These are phyloP conservation scores for Mallotus villosus DNA, from an alignment of 2,797 vertebrate genomes.

Conservation along the genomic window DNA sequence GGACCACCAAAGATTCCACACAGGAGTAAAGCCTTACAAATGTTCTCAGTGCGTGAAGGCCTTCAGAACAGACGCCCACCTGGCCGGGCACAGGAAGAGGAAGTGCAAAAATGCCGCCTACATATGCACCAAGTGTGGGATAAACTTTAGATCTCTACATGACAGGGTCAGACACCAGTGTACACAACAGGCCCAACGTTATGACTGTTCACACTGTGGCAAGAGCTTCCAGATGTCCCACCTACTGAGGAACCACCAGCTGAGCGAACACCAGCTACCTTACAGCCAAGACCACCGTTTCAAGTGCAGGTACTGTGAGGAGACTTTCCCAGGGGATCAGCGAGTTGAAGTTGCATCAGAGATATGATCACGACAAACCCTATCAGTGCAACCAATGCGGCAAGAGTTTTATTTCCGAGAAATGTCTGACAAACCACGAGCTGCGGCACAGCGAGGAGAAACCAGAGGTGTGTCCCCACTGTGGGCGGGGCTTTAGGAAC, in stretches of 20 bases:
- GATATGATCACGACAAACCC: conserved; percentile 71
- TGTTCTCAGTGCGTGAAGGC: conserved; percentile 13
- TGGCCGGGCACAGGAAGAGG: conserved; percentile 5
- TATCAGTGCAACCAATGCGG: conserved; percentile 74
- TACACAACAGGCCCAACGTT: background rate
- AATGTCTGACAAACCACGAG: conserved; percentile 72
- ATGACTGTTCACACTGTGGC: conserved; percentile 53
- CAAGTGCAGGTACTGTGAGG: conserved; percentile 72
- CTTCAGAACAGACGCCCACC: background rate
- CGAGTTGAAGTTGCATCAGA: conserved; percentile 72
- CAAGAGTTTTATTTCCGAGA: conserved; percentile 73
- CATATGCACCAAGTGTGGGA: conserved; percentile 12
- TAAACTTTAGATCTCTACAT: background rate
- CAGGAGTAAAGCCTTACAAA: conserved; percentile 12
- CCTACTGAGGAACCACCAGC: conserved; percentile 47
- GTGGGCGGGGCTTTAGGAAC: conserved; percentile 69
- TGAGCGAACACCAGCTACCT: conserved; percentile 70
- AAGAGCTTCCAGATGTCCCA: conserved; percentile 51
- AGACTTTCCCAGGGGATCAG: conserved; percentile 73
- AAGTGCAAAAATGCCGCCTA: conserved; percentile 11
- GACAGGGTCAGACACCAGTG: conserved; percentile 4
- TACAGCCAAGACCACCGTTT: conserved; percentile 74
- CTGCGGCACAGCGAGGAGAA: conserved; percentile 69
- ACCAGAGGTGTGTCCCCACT: conserved; percentile 68
- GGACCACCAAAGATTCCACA: conserved; percentile 15